These are phyloP conservation scores for Ischnus inquisitorius DNA, from an alignment of 2,888 invertebrate species.

Conservation along the genomic window DNA sequence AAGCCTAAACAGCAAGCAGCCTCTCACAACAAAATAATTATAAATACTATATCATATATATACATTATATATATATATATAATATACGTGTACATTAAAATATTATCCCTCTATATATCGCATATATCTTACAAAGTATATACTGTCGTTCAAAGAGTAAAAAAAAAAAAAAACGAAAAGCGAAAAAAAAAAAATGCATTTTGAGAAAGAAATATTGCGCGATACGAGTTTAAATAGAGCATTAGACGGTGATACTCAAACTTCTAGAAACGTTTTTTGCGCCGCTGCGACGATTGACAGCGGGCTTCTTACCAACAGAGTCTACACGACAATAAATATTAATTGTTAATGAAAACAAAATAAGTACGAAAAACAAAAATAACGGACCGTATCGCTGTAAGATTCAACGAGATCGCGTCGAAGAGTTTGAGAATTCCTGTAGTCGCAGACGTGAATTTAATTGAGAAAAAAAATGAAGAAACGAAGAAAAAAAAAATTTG, in stretches of 20 bases:
- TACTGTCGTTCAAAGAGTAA: constrained; percentile 73
- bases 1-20: constrained; percentile 77
- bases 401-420: constrained; percentile 69
- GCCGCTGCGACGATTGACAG: constrained; percentile 63
- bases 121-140: constrained; percentile 67
- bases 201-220: constrained; percentile 72
- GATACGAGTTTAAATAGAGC: constrained; percentile 68
- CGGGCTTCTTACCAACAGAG: constrained; percentile 57
- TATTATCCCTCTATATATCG: constrained; percentile 75
- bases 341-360: constrained; percentile 57
- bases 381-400: constrained; percentile 68
- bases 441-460: constrained; percentile 23
- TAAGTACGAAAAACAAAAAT: not conserved
- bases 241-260: constrained; percentile 77
- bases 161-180: constrained; percentile 43
- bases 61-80: constrained; percentile 76
- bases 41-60: constrained; percentile 71
- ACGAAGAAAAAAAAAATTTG: constrained; percentile 32
- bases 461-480: constrained; percentile 15
- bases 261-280: constrained; percentile 69
- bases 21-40: constrained; percentile 68
- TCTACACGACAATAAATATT: constrained; percentile 80
- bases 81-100: constrained; percentile 81
- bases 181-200: constrained; percentile 68
- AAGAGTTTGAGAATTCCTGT: constrained; percentile 78